Conservation (phyloP, 2,113 vertebrate genomes). For the Empidonax alnorum region DNA sequence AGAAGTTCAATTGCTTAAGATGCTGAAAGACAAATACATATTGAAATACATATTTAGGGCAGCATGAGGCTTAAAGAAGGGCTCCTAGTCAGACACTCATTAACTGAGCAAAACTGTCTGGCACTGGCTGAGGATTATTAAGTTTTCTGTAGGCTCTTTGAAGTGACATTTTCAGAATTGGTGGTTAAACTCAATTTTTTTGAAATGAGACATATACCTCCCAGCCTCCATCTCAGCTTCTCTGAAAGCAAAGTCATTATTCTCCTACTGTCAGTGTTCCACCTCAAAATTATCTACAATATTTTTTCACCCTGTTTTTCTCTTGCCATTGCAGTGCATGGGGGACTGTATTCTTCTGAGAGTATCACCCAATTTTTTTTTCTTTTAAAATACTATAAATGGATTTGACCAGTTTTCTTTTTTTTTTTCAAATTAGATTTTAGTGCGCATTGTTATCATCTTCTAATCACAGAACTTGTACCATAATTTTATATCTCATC, state of each 20-base stretch:
- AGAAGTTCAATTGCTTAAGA: not conserved
- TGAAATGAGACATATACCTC: not conserved
- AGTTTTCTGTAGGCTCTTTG: constrained; percentile 23
- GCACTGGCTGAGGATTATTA: constrained; percentile 40
- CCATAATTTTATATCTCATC: not conserved
- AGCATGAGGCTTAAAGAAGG: not conserved
- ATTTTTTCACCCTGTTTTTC: not conserved
- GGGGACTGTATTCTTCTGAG: not conserved
- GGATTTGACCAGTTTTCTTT: not conserved
- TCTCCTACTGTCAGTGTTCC: not conserved
- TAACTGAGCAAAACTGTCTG: constrained; percentile 17
- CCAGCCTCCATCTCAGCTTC: not conserved
- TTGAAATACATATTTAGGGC: not conserved
- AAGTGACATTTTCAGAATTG: constrained; percentile 41
- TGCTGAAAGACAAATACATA: not conserved
- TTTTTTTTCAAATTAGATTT: not conserved
- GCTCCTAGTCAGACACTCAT: not conserved
- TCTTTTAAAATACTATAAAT: not conserved
- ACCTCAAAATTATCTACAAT: not conserved
- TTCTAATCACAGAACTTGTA: not conserved
- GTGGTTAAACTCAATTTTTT: constrained; percentile 28
- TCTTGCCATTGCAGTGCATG: not conserved
- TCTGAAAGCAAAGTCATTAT: constrained; percentile 22
- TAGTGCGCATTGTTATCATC: not conserved
- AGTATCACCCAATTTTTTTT: not conserved